These are phyloP conservation scores for Scleropages formosus DNA, from an alignment of 2,797 vertebrate species.

Conservation along the genomic window DNA sequence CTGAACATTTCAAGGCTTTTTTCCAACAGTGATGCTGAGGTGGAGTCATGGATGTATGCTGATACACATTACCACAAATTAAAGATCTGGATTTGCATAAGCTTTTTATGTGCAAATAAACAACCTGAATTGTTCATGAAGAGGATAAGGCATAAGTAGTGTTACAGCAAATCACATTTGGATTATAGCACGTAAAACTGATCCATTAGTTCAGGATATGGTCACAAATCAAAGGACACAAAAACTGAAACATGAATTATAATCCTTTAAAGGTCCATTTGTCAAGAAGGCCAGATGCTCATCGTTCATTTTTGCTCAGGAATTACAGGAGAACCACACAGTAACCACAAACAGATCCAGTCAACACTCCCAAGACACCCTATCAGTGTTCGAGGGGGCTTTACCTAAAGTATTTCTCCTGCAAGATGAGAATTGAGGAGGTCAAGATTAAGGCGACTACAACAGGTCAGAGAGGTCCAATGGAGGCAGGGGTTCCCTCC, in stretches of 20 bases:
- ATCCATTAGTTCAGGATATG: not conserved
- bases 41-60: not conserved
- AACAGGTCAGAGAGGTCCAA: conserved; percentile 61
- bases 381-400: not conserved
- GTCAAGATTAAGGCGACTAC: conserved; percentile 43
- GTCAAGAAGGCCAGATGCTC: not conserved
- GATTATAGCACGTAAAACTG: not conserved
- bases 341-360: not conserved
- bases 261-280: not conserved
- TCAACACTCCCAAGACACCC: not conserved
- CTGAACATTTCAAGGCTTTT: not conserved
- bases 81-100: not conserved
- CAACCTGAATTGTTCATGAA: not conserved
- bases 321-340: not conserved
- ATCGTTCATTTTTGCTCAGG: not conserved
- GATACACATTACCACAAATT: not conserved
- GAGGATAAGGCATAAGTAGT: not conserved
- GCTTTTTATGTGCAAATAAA: conserved; percentile 7
- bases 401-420: not conserved
- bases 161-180: not conserved
- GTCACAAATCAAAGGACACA: not conserved
- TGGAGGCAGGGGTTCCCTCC: conserved; percentile 72
- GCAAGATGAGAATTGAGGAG: not conserved
- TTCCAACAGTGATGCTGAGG: not conserved
- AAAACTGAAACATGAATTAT: no score